Evolutionary conservation across 2,888 invertebrate species (phyloP).

Genomic region (Allygus modestus): DNA sequence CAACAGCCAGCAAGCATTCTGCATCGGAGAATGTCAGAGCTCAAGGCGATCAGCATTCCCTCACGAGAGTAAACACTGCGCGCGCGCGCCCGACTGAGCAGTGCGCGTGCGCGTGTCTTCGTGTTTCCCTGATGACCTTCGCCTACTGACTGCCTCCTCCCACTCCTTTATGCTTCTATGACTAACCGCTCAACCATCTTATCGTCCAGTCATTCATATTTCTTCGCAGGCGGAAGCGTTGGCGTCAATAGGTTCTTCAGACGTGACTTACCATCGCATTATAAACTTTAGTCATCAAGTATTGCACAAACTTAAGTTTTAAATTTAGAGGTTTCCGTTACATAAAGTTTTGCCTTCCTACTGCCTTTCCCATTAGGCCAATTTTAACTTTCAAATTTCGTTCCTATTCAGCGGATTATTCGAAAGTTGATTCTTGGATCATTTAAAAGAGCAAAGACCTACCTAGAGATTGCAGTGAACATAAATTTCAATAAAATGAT

Average conservation of each 20-base stretch:
- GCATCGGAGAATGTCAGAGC: neutral
- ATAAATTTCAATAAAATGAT: no score
- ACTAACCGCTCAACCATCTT: conserved; percentile 6
- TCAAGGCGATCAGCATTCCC: conserved; percentile 16
- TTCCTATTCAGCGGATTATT: no score
- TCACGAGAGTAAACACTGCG: neutral
- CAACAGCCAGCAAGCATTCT: no score
- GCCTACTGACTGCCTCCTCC: conserved; percentile 13
- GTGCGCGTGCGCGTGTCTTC: neutral
- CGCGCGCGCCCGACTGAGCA: neutral
- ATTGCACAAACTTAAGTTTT: no score
- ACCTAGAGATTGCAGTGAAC: no score
- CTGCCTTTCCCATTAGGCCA: no score
- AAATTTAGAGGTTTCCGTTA: no score
- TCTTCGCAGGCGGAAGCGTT: neutral
- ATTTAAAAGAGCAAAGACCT: no score
- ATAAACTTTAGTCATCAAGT: neutral
- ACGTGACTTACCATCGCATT: neutral
- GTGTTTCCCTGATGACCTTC: conserved; percentile 21
- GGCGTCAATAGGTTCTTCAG: neutral
- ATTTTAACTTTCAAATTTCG: no score
- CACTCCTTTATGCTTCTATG: neutral
- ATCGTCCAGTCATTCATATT: conserved; percentile 23
- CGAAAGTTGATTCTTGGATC: no score
- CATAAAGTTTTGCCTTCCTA: no score